A percentile compares a stretch with the other conserved stretches of the same genome.
phyloP scores from a whole-genome alignment of 1,140 invertebrate species.

The Zaprionus kolodkinae region DNA sequence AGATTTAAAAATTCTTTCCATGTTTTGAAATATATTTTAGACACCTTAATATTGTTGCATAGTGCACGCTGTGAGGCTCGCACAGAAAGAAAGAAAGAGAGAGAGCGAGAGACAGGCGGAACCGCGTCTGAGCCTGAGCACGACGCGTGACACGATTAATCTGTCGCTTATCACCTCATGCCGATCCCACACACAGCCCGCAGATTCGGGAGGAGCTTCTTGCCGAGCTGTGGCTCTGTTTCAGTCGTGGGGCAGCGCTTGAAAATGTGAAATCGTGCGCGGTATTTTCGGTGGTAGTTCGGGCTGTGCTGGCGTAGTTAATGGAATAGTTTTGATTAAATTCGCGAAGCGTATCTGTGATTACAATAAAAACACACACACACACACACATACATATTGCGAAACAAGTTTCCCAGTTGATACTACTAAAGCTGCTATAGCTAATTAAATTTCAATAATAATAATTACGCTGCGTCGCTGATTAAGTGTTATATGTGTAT shows the following conservation, averaged over 20 bases:
- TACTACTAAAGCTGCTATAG: constrained; percentile 2
- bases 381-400: constrained; percentile 14
- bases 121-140: not conserved
- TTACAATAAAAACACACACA: constrained; percentile 31
- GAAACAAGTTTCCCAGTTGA: constrained; percentile 20
- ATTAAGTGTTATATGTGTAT: constrained; percentile 9
- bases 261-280: constrained; percentile 72
- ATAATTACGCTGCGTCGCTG: constrained; percentile 12
- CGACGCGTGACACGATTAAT: constrained; percentile 24
- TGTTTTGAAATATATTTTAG: no score
- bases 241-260: constrained; percentile 64
- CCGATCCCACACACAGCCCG: not conserved
- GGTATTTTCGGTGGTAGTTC: constrained; percentile 23
- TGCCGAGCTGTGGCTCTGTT: constrained; percentile 1
- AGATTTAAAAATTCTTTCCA: no score
- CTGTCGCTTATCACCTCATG: constrained; percentile 43
- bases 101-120: no score
- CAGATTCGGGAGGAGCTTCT: not conserved
- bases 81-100: not conserved
- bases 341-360: constrained; percentile 62
- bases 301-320: constrained; percentile 18
- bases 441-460: constrained; percentile 22
- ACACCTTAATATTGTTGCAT: not conserved
- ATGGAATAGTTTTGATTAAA: constrained; percentile 12
- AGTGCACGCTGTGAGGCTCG: not conserved